Evolutionary conservation across 2,797 vertebrate genomes (phyloP).

Genomic region (Kryptopterus vitreolus): DNA sequence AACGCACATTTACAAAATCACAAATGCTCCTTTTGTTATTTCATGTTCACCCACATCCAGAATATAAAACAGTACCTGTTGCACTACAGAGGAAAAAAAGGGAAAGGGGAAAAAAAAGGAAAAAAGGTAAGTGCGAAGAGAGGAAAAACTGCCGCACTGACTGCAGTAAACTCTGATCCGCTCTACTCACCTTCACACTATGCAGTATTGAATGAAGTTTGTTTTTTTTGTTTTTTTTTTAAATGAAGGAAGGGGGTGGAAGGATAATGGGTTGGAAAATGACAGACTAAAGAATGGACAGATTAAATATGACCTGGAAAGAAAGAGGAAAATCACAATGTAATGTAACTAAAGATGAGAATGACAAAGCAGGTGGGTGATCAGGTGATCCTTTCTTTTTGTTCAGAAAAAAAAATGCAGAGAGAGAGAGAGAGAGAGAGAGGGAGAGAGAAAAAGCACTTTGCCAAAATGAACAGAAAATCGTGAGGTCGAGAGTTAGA

Average conservation of each 20-base stretch:
- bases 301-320: conserved; percentile 33
- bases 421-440: neutral
- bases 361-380: conserved; percentile 37
- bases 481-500: conserved; percentile 65
- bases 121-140: conserved; percentile 15
- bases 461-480: conserved; percentile 49
- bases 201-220: conserved; percentile 52
- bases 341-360: conserved; percentile 42
- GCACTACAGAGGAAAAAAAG: conserved; percentile 12
- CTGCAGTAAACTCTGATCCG: conserved; percentile 38
- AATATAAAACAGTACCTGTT: conserved; percentile 42
- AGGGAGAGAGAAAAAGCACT: conserved; percentile 12
- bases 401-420: conserved; percentile 21
- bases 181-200: conserved; percentile 72
- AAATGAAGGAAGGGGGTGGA: conserved; percentile 50
- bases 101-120: conserved; percentile 7
- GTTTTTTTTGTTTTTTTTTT: too few species aligned
- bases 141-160: conserved; percentile 46
- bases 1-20: neutral
- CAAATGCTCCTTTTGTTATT: conserved; percentile 39
- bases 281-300: conserved; percentile 33
- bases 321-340: conserved; percentile 35
- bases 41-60: conserved; percentile 45
- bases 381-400: conserved; percentile 37
- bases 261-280: conserved; percentile 31